Conservation (phyloP, 2,113 vertebrate genomes). For the Callochromis pleurospilus region DNA sequence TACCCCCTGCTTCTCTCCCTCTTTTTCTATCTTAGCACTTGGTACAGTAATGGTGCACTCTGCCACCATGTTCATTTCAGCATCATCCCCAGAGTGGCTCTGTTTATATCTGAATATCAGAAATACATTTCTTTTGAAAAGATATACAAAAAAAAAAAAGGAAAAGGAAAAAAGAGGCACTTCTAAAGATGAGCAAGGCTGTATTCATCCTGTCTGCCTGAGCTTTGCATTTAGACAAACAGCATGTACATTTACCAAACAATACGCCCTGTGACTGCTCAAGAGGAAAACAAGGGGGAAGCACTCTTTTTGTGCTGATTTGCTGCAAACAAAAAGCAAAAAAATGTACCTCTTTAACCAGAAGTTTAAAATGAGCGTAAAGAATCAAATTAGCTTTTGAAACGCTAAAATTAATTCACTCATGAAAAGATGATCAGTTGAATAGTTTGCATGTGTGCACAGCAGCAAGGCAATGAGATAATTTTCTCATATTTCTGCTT, state of each 20-base stretch:
- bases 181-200: not conserved
- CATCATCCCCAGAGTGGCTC: slow-evolving; percentile 18
- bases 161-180: not conserved
- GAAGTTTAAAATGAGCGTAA: not conserved
- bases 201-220: not conserved
- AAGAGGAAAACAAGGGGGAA: not conserved
- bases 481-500: not conserved
- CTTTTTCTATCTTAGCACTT: not conserved
- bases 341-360: not conserved
- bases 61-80: slow-evolving; percentile 14
- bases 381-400: not conserved
- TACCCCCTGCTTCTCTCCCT: not conserved
- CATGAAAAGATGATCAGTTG: not conserved
- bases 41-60: slow-evolving; percentile 36
- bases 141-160: not conserved
- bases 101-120: slow-evolving; percentile 42
- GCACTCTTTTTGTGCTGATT: not conserved
- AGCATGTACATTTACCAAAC: not conserved
- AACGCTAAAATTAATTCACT: not conserved
- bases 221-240: not conserved
- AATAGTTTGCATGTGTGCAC: not conserved
- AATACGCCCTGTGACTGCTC: not conserved
- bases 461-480: not conserved
- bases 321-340: not conserved
- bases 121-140: not conserved